phyloP scores from a whole-genome alignment of 92 coral and sea anemone genomes.

The Actinostola sp. region DNA sequence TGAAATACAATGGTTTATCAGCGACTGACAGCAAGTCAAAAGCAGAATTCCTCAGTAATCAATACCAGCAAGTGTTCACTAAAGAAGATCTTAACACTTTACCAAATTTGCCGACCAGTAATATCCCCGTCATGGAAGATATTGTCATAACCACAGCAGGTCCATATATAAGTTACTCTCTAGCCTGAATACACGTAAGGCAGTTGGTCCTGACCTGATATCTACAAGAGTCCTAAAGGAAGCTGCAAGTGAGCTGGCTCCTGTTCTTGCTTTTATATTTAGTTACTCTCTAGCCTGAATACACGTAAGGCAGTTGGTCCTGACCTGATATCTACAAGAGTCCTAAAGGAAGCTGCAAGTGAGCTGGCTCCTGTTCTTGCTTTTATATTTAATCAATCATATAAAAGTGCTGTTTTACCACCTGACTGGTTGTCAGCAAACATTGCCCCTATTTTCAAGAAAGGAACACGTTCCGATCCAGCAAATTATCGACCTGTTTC shows the following conservation, averaged over 20 bases:
- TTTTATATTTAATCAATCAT: conserved; percentile 22
- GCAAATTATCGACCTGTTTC: conserved; percentile 20
- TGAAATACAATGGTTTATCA: conserved; percentile 23
- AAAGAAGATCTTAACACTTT: conserved; percentile 16
- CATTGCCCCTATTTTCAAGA: conserved; percentile 7
- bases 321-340: conserved; percentile 35
- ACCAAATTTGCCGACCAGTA: conserved; percentile 20
- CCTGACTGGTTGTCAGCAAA: conserved; percentile 23
- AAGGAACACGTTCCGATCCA: conserved; percentile 19
- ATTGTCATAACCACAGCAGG: conserved; percentile 19
- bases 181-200: conserved; percentile 24
- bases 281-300: conserved; percentile 25
- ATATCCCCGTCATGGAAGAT: conserved; percentile 26
- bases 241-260: conserved; percentile 38
- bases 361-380: conserved; percentile 29
- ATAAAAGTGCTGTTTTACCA: conserved; percentile 11
- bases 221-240: conserved; percentile 45
- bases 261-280: conserved; percentile 35
- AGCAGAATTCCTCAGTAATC: conserved; percentile 24
- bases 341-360: conserved; percentile 33
- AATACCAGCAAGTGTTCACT: conserved; percentile 32
- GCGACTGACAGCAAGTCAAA: conserved; percentile 28
- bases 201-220: conserved; percentile 44
- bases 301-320: conserved; percentile 28
- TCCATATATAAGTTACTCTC: conserved; percentile 19